Evolutionary conservation across 2,113 vertebrate species (phyloP), one percentile per base, ranked within the genome.

Genomic region (Vombatus ursinus): DNA sequence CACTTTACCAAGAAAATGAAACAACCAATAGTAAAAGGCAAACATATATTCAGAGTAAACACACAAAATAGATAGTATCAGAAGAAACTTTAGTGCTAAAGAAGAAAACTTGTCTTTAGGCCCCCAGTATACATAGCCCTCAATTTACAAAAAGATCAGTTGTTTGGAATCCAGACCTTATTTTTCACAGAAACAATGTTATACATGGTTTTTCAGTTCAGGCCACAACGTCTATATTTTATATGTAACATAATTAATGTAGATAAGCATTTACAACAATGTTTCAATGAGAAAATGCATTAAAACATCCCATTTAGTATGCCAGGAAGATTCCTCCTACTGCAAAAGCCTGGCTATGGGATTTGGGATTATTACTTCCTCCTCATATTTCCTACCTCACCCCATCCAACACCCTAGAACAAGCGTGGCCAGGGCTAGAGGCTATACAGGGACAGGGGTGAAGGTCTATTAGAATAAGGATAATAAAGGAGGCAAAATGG

Each of bases 181-280:
- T 51, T 52, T 95, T 92, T 11, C 47, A 90, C 53, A 84, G 61
- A 95, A 95, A 97, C 31, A 44, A 94, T 93, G 8, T 91, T 93
- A 77, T 37, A 90, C 25, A 26, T 49, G 68, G 48, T 93, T 95
- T 94, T 95, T 92, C n/a, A 93, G 52, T 25, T 44, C 89, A 54
- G 54, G 91, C 37, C 54, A 52, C 52, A 57, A 92, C 50, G 44
- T 3, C 49, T 68, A 49, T 93, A 51, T 53, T 47, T 51, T 8
- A 92, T 2, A 48, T 93, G 7, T 28, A 91, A 52, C 53, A 91
- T 31, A 54, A 57, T 61, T 1, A 92, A 48, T 22, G 23, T 93
- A 68, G 52, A 95, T 90, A 84, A 49, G 37, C 19, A 22, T 12
- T 57, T 68, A 0, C 53, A 94, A 90, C 51, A 90, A 91, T 95